These are phyloP conservation scores for Rhabdomys dilectus DNA, from an alignment of 2,113 vertebrate genomes.

Conservation along the genomic window DNA sequence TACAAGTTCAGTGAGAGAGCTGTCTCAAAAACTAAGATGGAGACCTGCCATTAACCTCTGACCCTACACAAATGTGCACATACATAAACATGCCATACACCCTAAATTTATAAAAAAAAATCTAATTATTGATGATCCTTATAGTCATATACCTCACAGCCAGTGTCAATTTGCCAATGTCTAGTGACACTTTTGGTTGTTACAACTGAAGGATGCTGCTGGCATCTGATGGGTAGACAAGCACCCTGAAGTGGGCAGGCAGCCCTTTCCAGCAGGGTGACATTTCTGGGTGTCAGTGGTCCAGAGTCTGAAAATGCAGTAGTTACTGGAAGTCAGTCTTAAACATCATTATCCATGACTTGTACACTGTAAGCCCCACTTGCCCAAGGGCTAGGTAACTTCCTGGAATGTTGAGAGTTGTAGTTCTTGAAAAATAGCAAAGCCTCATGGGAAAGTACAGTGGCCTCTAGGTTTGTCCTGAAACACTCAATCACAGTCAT, in stretches of 20 bases:
- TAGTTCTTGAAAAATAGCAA: too few relatives aligned
- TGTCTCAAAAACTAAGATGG: not conserved
- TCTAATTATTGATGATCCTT: not conserved
- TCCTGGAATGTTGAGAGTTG: too few relatives aligned
- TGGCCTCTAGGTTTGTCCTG: too few relatives aligned
- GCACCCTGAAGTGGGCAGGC: fast-evolving
- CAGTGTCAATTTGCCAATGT: not conserved
- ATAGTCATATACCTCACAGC: fast-evolving
- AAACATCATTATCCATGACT: not conserved
- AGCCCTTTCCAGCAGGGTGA: not conserved
- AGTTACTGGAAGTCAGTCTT: fast-evolving
- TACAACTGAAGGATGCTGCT: not conserved
- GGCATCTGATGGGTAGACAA: not conserved
- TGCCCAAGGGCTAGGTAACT: too few relatives aligned
- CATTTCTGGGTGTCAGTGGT: not conserved
- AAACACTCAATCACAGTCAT: too few relatives aligned
- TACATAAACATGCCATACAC: not conserved
- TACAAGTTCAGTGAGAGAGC: not conserved
- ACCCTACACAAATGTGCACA: not conserved
- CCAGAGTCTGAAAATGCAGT: not conserved
- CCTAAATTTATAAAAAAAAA: not conserved
- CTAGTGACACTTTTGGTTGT: not conserved
- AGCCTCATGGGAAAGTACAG: too few relatives aligned
- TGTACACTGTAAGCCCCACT: too few relatives aligned
- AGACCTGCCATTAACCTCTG: not conserved